Evolutionary conservation across 2,797 vertebrate genomes (phyloP), one percentile per base, ranked within the genome.

Genomic region (Cygnus olor): DNA sequence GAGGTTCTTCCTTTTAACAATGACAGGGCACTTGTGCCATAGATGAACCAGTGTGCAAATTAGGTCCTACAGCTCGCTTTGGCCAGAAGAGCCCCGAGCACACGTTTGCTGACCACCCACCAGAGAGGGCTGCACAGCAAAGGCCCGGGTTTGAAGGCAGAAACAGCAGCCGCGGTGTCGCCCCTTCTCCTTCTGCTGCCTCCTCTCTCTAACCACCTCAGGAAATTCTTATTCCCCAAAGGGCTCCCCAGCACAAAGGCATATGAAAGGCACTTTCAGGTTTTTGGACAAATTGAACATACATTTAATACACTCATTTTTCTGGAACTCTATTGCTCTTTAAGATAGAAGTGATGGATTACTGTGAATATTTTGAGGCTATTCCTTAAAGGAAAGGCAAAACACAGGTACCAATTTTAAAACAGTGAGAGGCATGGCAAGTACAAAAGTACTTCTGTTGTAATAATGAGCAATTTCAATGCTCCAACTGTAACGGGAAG

Each of bases 401-500:
- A 95, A 79, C 54, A 85, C 38, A 57, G 72, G 66, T 28, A 87
- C 71, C 36, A 61, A 44, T 80, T 88, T 30, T 79, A 80, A 88
- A 96, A 95, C 54, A 78, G 16, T 20, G 56, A 77, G 53, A 73
- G 36, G 38, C 89, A 44, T 65, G 87, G 42, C 63, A 88, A 93
- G 45, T 36, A 87, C 80, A 93, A 70, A 95, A 91, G 71, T 80
- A 88, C 38, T 82, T 90, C 45, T 77, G 63, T 60, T 83, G 78
- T 88, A 86, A 77, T 58, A 92, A 93, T 9, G 38, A 96, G 79
- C 24, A 86, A 87, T 81, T 90, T 90, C 80, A 80, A 82, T 64
- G 90, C 36, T 93, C 53, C 27, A 93, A 54, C 38, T 94, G 36
- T 85, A 96, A 90, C 3, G 6, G 38, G 72, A 93, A 93, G 81